Base-by-base conservation (phyloP, 1,140 invertebrate species). In the Brachionus angularis region DNA sequence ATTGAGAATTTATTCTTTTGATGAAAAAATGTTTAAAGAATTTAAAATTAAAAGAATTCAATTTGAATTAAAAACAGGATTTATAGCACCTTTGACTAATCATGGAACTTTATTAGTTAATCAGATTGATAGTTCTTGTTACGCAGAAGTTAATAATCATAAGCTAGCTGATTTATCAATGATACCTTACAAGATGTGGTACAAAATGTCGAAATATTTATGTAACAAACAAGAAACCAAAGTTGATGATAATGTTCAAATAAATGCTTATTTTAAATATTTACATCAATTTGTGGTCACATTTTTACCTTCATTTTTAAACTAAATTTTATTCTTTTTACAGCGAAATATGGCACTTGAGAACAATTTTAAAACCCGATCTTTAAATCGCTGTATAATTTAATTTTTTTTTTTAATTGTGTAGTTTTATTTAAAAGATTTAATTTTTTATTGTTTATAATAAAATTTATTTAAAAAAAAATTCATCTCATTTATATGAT, bases 61-160 rank as follows among this genome's bases (percentile, higher is more conserved):
- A 8, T 67, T 16, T 50, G 39, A 67, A 47, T 10, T 67, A 14
- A 67, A 50, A 33, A 10, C 46, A 29, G 95, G 94, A 5, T 87
- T 93, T 1, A 93, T 86, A 76, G 94, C 94, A 1, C 95, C 95
- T 0, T 83, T 98, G 12, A 98, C 95, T 0, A 79, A 79, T 16
- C 85, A 86, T 10, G 95, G 95, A 1, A 96, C 89, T 21, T 82
- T 98, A 10, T 84, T 98, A 25, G 90, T 97, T 1, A 88, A 98
- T 79, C 88, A 89, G 70, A 87, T 95, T 2, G 85, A 93, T 1
- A 90, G 90, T 1, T 96, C 93, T 0, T 98, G 94, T 79, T 98
- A 98, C 82, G 94, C 94, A 0, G 83, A 92, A 10, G 85, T 97
- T 14, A 85, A 89, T 77, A 90, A 88, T 80, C 91, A 94, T 74